phyloP scores from a whole-genome alignment of 2,113 vertebrate genomes.

The Saimiri boliviensis region DNA sequence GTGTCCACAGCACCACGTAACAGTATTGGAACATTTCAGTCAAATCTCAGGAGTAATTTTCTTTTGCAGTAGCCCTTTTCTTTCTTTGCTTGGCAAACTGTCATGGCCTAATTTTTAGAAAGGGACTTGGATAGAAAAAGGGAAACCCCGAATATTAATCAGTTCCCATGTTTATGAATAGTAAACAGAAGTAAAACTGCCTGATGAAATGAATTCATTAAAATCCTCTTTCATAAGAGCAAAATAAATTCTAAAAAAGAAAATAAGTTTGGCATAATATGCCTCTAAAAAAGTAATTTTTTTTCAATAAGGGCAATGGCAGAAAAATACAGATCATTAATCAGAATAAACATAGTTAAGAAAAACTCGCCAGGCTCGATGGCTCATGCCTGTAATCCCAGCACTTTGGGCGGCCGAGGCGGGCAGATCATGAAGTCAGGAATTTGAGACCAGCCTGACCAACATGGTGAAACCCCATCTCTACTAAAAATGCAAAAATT shows the following conservation, averaged over 20 bases:
- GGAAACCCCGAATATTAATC: slow-evolving; percentile 50
- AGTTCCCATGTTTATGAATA: slow-evolving; percentile 31
- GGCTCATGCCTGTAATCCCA: background rate
- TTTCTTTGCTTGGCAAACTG: slow-evolving; percentile 42
- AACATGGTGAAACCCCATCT: background rate
- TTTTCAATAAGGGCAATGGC: background rate
- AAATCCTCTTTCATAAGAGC: slow-evolving; percentile 17
- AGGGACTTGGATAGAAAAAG: slow-evolving; percentile 10
- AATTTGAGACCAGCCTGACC: background rate
- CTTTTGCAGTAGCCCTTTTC: slow-evolving; percentile 21
- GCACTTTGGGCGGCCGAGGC: background rate
- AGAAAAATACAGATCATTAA: slow-evolving; percentile 13
- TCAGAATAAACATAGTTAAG: slow-evolving; percentile 16
- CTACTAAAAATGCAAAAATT: too few species aligned
- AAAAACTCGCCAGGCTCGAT: background rate
- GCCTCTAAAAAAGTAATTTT: slow-evolving; percentile 13
- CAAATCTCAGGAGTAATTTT: background rate
- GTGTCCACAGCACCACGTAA: background rate
- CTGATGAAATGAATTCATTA: slow-evolving; percentile 47
- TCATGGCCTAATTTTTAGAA: slow-evolving; percentile 61
- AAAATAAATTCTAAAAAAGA: slow-evolving; percentile 2
- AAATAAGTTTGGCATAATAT: background rate
- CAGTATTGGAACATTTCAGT: background rate
- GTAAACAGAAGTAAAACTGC: slow-evolving; percentile 58
- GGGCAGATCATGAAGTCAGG: background rate